phyloP scores from a whole-genome alignment of 2,888 invertebrate species.

The Leucophora obtusa region DNA sequence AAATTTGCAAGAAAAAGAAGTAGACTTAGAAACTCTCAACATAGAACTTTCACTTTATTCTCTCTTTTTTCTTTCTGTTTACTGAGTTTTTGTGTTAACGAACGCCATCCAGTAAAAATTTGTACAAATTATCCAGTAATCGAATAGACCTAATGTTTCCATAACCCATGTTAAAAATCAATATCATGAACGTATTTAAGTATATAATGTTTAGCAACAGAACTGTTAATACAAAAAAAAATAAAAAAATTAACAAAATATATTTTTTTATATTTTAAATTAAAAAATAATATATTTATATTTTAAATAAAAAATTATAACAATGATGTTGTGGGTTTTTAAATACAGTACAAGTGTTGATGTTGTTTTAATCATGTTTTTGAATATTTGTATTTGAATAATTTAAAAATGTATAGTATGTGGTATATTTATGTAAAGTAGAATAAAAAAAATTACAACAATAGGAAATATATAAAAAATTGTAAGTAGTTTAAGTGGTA shows the following conservation, averaged over 20 bases:
- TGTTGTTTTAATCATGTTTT: constrained; percentile 4
- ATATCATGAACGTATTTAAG: background rate
- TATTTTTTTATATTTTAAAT: constrained; percentile 38
- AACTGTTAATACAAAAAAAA: constrained; percentile 13
- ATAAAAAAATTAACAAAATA: background rate
- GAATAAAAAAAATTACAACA: constrained; percentile 3
- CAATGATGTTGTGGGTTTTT: background rate
- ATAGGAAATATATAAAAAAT: constrained; percentile 1
- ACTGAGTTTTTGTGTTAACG: no score
- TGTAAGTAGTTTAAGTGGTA: constrained; percentile 20
- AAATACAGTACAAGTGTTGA: constrained; percentile 15
- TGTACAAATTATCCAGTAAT: no score
- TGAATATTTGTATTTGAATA: background rate
- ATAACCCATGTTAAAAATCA: constrained; percentile 1
- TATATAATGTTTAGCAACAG: constrained; percentile 2
- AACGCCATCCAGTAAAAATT: no score
- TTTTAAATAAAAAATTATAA: constrained; percentile 40
- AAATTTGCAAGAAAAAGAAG: no score
- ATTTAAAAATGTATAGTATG: background rate
- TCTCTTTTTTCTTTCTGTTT: no score
- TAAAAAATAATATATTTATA: constrained; percentile 31
- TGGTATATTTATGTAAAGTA: background rate
- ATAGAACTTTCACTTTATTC: no score
- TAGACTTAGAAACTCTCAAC: no score
- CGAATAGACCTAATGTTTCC: no score